These are phyloP conservation scores for Ethmia dodecea DNA, from an alignment of 2,888 invertebrate genomes.

Conservation along the genomic window DNA sequence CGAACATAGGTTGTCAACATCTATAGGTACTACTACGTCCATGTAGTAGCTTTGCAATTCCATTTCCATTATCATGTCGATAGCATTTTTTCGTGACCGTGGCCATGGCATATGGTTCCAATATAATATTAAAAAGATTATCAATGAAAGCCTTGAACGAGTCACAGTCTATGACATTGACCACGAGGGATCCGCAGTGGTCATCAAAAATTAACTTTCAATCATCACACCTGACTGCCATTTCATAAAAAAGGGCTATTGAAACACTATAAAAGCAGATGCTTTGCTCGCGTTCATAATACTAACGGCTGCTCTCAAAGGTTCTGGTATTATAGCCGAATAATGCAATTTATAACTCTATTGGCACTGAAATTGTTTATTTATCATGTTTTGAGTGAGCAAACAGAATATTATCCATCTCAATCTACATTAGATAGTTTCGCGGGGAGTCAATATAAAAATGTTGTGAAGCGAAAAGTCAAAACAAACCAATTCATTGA, in stretches of 20 bases:
- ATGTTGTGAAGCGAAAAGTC: conserved; percentile 1
- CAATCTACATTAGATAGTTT: no score
- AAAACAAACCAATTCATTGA: background rate
- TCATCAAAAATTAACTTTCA: conserved; percentile 67
- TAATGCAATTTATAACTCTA: background rate
- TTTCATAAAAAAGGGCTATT: conserved; percentile 48
- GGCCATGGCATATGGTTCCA: background rate
- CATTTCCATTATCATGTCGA: no score
- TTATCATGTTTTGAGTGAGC: conserved; percentile 26
- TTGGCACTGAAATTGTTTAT: conserved; percentile 6
- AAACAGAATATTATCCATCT: conserved; percentile 52
- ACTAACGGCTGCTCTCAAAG: no score
- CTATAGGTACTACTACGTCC: no score
- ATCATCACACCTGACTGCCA: conserved; percentile 69
- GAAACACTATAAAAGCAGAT: conserved; percentile 40
- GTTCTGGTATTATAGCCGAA: background rate
- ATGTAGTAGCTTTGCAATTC: no score
- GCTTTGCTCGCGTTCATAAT: background rate
- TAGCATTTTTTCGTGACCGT: no score
- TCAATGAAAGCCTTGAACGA: conserved; percentile 16
- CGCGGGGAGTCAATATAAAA: background rate
- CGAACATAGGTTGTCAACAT: no score
- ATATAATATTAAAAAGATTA: background rate
- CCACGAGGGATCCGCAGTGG: conserved; percentile 27
- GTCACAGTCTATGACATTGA: conserved; percentile 40